These are phyloP conservation scores for Salvelinus namaycush DNA, from an alignment of 2,113 vertebrate genomes.

Conservation along the genomic window DNA sequence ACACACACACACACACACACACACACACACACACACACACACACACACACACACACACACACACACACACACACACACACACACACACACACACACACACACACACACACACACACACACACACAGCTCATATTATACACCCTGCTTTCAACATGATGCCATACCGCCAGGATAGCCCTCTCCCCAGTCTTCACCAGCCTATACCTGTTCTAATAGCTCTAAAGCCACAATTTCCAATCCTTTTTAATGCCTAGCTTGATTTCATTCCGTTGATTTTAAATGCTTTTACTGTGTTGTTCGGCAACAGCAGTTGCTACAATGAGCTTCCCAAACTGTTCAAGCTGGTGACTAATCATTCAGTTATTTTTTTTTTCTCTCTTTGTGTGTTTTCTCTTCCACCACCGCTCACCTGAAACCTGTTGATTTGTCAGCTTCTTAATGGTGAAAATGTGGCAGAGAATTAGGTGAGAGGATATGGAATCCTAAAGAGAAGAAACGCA, in stretches of 20 bases:
- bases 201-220: neutral
- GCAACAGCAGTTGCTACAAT: neutral
- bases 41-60: too few relatives aligned
- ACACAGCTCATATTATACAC: neutral
- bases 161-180: neutral
- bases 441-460: constrained; percentile 68
- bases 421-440: constrained; percentile 60
- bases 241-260: constrained; percentile 29
- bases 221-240: constrained; percentile 1
- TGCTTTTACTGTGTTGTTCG: constrained; percentile 13
- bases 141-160: neutral
- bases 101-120: constrained; percentile 7
- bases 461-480: constrained; percentile 64
- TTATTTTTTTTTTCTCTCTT: neutral
- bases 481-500: constrained; percentile 28
- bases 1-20: neutral
- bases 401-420: constrained; percentile 46
- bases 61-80: constrained; percentile 1
- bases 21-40: neutral
- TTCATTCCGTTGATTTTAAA: constrained; percentile 25
- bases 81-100: constrained; percentile 29
- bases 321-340: neutral
- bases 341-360: constrained; percentile 21
- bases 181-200: neutral
- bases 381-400: constrained; percentile 20